Conservation (phyloP, 2,888 invertebrate species). For the Phengaris alcon region DNA sequence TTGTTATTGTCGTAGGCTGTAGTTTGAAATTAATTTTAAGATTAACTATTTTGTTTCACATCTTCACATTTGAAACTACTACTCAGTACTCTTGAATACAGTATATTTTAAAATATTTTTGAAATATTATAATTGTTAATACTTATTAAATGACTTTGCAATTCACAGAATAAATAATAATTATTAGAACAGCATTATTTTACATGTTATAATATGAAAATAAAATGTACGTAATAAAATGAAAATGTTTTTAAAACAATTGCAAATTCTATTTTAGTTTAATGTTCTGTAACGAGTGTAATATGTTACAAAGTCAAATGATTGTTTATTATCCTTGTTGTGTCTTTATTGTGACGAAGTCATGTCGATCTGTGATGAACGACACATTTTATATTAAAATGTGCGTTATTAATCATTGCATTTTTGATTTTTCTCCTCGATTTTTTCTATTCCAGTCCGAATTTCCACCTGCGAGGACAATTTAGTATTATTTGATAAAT, state of each 20-base stretch:
- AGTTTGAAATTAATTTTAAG: background rate
- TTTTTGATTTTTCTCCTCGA: constrained; percentile 55
- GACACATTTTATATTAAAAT: constrained; percentile 77
- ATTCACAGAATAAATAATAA: background rate
- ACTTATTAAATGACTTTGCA: background rate
- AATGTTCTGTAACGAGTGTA: background rate
- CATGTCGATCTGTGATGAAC: constrained; percentile 61
- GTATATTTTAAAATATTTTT: background rate
- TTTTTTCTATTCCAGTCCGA: constrained; percentile 6
- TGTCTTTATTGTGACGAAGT: constrained; percentile 44
- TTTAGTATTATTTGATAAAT: constrained; percentile 27
- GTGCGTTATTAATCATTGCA: constrained; percentile 54
- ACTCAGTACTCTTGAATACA: background rate
- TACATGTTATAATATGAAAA: background rate
- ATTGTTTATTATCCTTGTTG: constrained; percentile 34
- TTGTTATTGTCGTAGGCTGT: constrained; percentile 1
- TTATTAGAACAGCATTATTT: background rate
- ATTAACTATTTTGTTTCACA: background rate
- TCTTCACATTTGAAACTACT: background rate
- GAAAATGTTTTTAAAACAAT: no score
- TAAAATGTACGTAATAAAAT: background rate
- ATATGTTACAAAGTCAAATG: background rate
- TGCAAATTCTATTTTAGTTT: background rate
- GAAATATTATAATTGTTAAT: background rate
- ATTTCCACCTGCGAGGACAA: background rate